Base-by-base conservation (phyloP, 2,113 vertebrate genomes). In the Corvus moneduloides region DNA sequence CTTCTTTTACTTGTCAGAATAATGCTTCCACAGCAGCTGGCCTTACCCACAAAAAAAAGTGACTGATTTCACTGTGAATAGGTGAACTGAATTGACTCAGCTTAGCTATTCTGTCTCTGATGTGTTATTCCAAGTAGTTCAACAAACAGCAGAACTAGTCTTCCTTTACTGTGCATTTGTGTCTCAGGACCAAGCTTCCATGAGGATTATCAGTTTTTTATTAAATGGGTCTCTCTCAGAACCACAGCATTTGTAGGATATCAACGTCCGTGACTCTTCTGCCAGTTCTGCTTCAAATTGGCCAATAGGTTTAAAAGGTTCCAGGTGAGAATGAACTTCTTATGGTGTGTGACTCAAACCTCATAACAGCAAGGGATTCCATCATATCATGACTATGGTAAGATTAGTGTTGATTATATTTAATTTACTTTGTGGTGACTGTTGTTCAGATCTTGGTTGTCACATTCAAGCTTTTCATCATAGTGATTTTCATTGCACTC, bases 251-350 rank as follows among this genome's bases (percentile, higher is more conserved):
- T 66, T 61, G 14, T 35, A 51, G 30, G 7, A 26, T 48, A 69
- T 32, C 66, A 69, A 32, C 0, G 0, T 13, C 13, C 21, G 33
- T 3, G 6, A 56, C 10, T 68, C 24, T 71, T 51, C 33, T 79
- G 11, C 3, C 23, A 33, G 9, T 48, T 71, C 17, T 48, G 21
- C 28, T 28, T 62, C 30, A 55, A 86, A 89, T 2, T 54, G 5
- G 6, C 13, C 18, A 13, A n/a, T 3, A 16, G 7, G 4, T 62
- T 62, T 67, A 72, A 62, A 66, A 87, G 35, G 23, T 52, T 51
- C 7, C 27, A 43, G 9, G 2, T 84, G 18, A 72, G 52, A 79
- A 84, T 35, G 4, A 84, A 56, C 8, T 74, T 46, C 37, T 68
- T 78, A 13, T 23, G 8, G 66, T 15, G 4, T 26, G 6, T 46